Percentiles rank a stretch among this genome's conserved stretches.
Evolutionary conservation across 2,797 vertebrate species (phyloP).

Genomic region (Semotilus atromaculatus): DNA sequence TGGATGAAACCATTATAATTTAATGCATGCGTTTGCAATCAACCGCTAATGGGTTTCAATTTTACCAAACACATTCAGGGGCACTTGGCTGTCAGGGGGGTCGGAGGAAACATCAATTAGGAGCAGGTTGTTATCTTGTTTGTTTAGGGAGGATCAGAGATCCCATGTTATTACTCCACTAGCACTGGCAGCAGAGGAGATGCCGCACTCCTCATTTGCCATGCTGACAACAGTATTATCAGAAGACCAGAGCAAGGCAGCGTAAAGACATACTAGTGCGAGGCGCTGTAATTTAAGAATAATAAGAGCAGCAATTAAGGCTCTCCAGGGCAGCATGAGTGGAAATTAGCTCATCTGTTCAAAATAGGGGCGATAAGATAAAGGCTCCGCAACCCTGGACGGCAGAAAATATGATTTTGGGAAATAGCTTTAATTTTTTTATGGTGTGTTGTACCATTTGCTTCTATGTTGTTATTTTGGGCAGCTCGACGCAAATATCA

Average conservation of each 20-base stretch:
- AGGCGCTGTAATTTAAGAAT: constrained; percentile 69
- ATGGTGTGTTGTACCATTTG: not conserved
- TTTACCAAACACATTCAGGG: constrained; percentile 58
- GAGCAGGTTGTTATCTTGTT: constrained; percentile 71
- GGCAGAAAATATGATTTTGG: constrained; percentile 59
- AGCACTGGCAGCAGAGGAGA: constrained; percentile 56
- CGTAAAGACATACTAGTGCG: constrained; percentile 58
- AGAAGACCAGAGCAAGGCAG: constrained; percentile 61
- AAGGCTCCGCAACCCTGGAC: constrained; percentile 57
- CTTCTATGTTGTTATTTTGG: not conserved
- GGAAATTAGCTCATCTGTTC: constrained; percentile 60
- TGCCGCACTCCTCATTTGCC: constrained; percentile 71
- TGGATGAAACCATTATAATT: constrained; percentile 44
- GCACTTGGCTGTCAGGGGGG: constrained; percentile 56
- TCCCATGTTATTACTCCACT: constrained; percentile 69
- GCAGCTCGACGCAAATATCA: not conserved
- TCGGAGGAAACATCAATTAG: constrained; percentile 63
- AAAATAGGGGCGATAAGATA: constrained; percentile 55
- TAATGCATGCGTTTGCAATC: constrained; percentile 60
- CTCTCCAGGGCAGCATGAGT: constrained; percentile 60
- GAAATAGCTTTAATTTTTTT: constrained; percentile 57
- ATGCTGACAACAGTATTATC: constrained; percentile 64
- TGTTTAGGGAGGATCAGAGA: constrained; percentile 68
- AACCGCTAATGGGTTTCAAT: constrained; percentile 60
- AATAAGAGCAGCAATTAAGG: constrained; percentile 71